phyloP scores from a whole-genome alignment of 2,888 invertebrate genomes.

The Artemia sinica region DNA sequence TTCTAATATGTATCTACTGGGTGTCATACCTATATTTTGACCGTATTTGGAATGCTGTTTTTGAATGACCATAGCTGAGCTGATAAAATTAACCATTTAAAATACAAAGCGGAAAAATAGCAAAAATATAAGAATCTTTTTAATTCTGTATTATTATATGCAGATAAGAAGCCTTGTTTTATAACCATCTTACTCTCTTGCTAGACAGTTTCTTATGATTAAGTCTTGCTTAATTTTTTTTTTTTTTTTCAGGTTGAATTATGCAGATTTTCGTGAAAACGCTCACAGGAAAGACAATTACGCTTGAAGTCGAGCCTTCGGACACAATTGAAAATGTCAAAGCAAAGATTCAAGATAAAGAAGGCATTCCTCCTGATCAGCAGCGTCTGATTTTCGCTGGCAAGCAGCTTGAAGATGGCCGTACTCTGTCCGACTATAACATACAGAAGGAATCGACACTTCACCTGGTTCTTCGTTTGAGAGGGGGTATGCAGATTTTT shows the following conservation, averaged over 20 bases:
- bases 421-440: constrained; percentile 80
- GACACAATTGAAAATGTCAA: constrained; percentile 45
- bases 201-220: no score
- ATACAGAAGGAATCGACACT: constrained; percentile 61
- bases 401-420: constrained; percentile 55
- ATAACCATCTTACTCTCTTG: no score
- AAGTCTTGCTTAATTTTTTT: background rate
- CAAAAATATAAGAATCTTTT: no score
- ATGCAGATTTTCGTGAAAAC: constrained; percentile 42
- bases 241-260: constrained; percentile 33
- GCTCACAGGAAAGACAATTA: constrained; percentile 43
- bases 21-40: no score
- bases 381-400: constrained; percentile 42
- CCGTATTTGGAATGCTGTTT: no score
- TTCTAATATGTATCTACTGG: no score
- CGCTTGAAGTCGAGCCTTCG: constrained; percentile 41
- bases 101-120: no score
- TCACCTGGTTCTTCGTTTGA: constrained; percentile 38
- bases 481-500: constrained; percentile 40
- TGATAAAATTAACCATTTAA: no score
- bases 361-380: constrained; percentile 40
- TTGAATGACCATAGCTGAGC: no score
- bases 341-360: constrained; percentile 40
- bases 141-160: no score
- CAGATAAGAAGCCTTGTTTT: no score